phyloP scores from a whole-genome alignment of 2,113 vertebrate species.

The Zapornia atra region DNA sequence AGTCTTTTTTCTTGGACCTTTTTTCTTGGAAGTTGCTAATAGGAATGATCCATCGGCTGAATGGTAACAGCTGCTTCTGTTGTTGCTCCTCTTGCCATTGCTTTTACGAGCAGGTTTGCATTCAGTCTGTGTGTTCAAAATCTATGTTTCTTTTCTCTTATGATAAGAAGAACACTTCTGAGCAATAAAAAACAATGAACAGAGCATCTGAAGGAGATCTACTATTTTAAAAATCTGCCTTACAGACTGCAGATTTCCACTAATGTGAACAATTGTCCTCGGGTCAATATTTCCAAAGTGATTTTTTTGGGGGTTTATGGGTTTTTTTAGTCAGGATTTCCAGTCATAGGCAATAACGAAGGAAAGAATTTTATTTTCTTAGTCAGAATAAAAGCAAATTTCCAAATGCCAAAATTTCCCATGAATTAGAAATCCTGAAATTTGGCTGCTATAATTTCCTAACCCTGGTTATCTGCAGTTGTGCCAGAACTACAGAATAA shows the following conservation, averaged over 20 bases:
- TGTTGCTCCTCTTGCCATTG: neutral
- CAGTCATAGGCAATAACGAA: neutral
- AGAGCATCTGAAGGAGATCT: neutral
- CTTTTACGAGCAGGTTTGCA: neutral
- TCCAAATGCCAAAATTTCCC: slow-evolving; percentile 24
- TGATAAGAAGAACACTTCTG: neutral
- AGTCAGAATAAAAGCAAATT: slow-evolving; percentile 9
- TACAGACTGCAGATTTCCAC: neutral
- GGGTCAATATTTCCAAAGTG: neutral
- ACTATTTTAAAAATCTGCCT: neutral
- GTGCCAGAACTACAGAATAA: slow-evolving; percentile 8
- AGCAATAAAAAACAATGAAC: neutral
- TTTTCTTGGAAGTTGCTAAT: neutral
- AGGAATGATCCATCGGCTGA: neutral
- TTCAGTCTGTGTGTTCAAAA: neutral
- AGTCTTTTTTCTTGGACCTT: neutral
- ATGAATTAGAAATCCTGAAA: slow-evolving; percentile 45
- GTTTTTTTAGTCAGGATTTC: neutral
- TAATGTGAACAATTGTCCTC: neutral
- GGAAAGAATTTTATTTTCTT: slow-evolving; percentile 47
- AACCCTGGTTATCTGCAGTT: neutral
- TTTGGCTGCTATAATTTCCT: neutral
- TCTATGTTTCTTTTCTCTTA: neutral
- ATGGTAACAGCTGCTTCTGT: neutral
- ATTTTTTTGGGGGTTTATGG: too few relatives aligned